These are phyloP conservation scores for Hylomyscus alleni DNA, from an alignment of 2,797 vertebrate species.

Conservation along the genomic window DNA sequence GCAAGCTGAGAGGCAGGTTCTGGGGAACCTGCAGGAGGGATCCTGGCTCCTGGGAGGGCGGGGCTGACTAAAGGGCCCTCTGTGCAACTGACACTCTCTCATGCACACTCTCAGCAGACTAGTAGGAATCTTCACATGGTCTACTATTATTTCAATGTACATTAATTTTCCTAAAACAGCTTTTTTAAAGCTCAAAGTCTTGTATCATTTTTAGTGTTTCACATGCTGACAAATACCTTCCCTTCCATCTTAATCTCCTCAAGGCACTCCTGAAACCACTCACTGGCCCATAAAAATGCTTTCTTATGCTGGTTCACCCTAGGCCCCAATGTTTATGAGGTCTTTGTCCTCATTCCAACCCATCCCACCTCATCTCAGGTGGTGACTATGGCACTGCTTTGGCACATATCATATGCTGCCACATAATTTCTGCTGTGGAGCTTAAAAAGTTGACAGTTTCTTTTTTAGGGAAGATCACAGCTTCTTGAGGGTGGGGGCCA, in stretches of 20 bases:
- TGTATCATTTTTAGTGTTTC: background rate
- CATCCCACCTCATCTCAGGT: background rate
- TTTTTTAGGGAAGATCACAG: background rate
- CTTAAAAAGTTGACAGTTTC: background rate
- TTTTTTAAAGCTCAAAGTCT: constrained; percentile 33
- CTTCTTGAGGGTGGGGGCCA: constrained; percentile 17
- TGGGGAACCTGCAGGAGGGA: constrained; percentile 58
- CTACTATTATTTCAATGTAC: background rate
- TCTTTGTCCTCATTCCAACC: background rate
- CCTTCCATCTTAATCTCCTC: background rate
- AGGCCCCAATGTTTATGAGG: background rate
- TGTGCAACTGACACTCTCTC: background rate
- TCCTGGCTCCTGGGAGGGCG: constrained; percentile 34
- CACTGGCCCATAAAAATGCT: background rate
- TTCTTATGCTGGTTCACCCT: background rate
- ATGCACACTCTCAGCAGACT: background rate
- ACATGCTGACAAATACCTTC: background rate
- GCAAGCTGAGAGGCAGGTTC: constrained; percentile 59
- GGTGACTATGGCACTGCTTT: background rate
- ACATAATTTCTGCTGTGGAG: background rate
- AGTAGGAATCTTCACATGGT: background rate
- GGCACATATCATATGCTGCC: background rate
- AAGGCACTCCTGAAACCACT: background rate
- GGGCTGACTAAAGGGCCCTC: background rate
- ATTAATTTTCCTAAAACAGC: constrained; percentile 5